These are phyloP conservation scores for Cephus sareptanus DNA, from an alignment of 2,888 invertebrate genomes.

Conservation along the genomic window DNA sequence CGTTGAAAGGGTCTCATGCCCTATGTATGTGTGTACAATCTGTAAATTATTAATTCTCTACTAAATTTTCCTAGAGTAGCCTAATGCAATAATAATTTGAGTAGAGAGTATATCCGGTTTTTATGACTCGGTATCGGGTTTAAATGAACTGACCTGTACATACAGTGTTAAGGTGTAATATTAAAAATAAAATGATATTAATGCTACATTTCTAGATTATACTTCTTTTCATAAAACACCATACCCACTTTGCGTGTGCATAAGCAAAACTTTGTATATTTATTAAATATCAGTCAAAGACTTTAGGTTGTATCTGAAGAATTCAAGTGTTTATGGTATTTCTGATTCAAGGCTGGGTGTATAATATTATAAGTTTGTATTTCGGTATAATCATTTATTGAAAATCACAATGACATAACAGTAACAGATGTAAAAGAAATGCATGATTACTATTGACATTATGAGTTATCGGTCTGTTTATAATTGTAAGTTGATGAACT, in stretches of 20 bases:
- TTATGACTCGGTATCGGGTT: conserved; percentile 23
- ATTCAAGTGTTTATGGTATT: background rate
- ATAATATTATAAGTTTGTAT: background rate
- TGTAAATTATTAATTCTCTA: conserved; percentile 57
- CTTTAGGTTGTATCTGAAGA: background rate
- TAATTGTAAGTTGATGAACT: background rate
- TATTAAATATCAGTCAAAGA: background rate
- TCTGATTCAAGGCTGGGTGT: background rate
- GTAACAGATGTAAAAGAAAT: conserved; percentile 45
- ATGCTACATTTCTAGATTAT: background rate
- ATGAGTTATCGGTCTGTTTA: conserved; percentile 20
- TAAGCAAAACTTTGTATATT: background rate
- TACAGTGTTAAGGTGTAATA: conserved; percentile 56
- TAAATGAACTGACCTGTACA: conserved; percentile 56
- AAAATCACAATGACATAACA: conserved; percentile 55
- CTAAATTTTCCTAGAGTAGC: conserved; percentile 41
- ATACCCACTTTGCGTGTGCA: background rate
- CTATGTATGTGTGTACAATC: conserved; percentile 55
- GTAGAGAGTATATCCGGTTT: conserved; percentile 13
- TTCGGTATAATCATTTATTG: conserved; percentile 48
- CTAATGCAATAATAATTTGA: conserved; percentile 36
- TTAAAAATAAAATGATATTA: conserved; percentile 38
- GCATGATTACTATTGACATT: conserved; percentile 38
- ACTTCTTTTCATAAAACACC: background rate
- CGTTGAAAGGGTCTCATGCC: conserved; percentile 28